Evolutionary conservation across 2,113 vertebrate species (phyloP), one percentile per base, ranked within the genome.

Genomic region (Daphoenositta chrysoptera): DNA sequence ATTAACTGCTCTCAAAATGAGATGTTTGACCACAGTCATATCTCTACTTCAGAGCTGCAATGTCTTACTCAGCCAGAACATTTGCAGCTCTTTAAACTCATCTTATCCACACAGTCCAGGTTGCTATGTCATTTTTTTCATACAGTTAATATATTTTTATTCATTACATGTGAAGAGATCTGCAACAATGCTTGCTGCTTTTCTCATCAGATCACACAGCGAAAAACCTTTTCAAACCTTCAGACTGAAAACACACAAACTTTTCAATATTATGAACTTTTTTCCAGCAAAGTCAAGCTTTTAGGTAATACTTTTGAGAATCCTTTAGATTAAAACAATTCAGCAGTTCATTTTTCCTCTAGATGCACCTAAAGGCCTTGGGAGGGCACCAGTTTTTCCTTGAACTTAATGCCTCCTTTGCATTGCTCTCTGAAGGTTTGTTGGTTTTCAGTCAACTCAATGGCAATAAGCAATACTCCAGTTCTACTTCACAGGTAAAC

Each of bases 11-110:
- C 42, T 83, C 54, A 83, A 44, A 9, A 73, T 4, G 8, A 70
- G 61, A 61, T 22, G 13, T 23, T 21, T 72, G 31, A 77, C 47
- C 33, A 51, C 0, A 3, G 42, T 5, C 0, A 0, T 14, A 27
- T 1, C 10, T 50, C 50, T 76, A 63, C 51, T 42, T 81, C 51
- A 63, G 28, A 72, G 64, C 0, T 70, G 45, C 47, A 69, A 47
- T 30, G 53, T 13, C 57, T 72, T 53, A 58, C 5, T 13, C 28
- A 24, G 33, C 4, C 61, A 90, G 61, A 13, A 72, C 8, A 48
- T 51, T 31, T 72, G 35, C 30, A 77, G 72, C 42, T 88, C 78
- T 80, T 80, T 69, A 72, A 83, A 68, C 6, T 53, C 44, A 40
- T 33, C 37, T 60, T 13, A 89, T 9, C 53, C 44, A 69, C 14